Evolutionary conservation across 2,888 invertebrate species (phyloP).

Genomic region (Ennomos fuscantarius): DNA sequence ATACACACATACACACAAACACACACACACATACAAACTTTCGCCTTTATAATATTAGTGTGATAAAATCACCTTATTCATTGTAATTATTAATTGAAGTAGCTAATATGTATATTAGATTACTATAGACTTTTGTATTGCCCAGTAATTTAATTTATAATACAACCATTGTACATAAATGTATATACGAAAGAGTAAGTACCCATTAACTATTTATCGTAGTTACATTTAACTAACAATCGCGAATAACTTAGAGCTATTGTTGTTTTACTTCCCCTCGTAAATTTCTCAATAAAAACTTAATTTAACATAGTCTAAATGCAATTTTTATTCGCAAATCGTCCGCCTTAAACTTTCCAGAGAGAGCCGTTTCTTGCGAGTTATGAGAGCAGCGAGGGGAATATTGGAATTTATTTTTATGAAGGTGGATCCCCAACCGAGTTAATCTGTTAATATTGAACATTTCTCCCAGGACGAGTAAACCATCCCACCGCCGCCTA

Average conservation of each 20-base stretch:
- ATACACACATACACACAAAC: no score
- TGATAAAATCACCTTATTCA: no score
- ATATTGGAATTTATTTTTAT: conserved; percentile 80
- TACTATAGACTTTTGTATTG: no score
- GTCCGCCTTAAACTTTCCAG: conserved; percentile 77
- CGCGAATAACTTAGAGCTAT: conserved; percentile 13
- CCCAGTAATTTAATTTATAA: no score
- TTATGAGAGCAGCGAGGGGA: conserved; percentile 76
- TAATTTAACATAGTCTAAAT: conserved; percentile 77
- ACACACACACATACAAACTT: no score
- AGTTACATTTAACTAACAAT: conserved; percentile 3
- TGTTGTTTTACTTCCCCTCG: conserved; percentile 57
- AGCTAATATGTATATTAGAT: no score
- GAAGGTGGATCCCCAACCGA: conserved; percentile 71
- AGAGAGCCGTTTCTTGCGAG: conserved; percentile 73
- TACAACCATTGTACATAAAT: no score
- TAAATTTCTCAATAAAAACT: conserved; percentile 76
- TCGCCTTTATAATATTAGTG: no score
- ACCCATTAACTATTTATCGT: conserved; percentile 7
- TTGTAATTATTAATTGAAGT: no score
- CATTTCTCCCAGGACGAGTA: conserved; percentile 65
- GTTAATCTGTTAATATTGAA: conserved; percentile 81
- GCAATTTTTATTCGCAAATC: conserved; percentile 79
- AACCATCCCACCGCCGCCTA: conserved; percentile 48
- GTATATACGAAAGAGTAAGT: no score